Conservation (phyloP, 2,888 invertebrate species). For the Protophormia terraenovae region DNA sequence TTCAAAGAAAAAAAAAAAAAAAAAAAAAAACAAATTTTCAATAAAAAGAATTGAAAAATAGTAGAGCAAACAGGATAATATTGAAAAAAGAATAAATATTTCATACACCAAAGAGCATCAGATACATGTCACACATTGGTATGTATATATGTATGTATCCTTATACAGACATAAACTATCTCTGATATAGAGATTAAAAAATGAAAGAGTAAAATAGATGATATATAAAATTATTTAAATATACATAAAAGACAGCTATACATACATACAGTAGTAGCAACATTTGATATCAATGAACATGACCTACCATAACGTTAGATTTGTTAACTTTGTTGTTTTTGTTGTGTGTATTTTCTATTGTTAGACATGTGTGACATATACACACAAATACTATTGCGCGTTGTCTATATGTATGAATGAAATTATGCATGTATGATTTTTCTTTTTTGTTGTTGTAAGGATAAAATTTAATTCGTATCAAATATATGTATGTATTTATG, state of each 20-base stretch:
- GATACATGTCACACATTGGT: neutral
- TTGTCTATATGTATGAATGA: constrained; percentile 8
- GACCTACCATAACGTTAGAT: constrained; percentile 62
- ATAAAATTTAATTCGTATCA: constrained; percentile 33
- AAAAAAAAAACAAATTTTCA: constrained; percentile 4
- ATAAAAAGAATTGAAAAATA: constrained; percentile 9
- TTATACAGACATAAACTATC: neutral
- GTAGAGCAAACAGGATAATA: neutral
- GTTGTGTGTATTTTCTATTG: constrained; percentile 12
- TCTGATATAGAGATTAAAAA: neutral
- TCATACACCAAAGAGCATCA: constrained; percentile 30
- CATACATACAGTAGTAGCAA: neutral
- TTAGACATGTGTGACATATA: constrained; percentile 24
- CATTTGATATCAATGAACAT: constrained; percentile 64
- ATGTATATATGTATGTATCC: neutral
- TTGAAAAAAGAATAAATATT: too few relatives aligned
- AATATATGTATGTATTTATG: neutral
- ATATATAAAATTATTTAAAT: neutral
- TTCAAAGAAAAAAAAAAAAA: neutral
- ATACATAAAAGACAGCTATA: neutral
- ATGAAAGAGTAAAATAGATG: neutral
- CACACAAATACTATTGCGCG: neutral
- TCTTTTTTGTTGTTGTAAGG: neutral
- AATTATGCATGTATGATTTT: constrained; percentile 24
- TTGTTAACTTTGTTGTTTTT: constrained; percentile 22